These are phyloP conservation scores for Sisor rabdophorus DNA, from an alignment of 2,113 vertebrate species.

Conservation along the genomic window DNA sequence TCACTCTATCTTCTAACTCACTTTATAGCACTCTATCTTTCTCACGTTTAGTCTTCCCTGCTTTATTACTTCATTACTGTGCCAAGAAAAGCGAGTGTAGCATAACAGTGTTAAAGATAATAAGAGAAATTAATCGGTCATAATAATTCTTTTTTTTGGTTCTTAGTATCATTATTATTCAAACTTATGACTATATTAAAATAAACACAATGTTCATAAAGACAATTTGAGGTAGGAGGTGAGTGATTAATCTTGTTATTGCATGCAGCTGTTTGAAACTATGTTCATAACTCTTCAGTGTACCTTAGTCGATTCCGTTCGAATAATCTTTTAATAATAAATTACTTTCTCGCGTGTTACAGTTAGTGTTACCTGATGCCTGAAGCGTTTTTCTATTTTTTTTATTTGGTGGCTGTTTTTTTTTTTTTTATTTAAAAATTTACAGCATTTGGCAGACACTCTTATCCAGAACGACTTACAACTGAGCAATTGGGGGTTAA, in stretches of 20 bases:
- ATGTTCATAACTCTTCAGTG: not conserved
- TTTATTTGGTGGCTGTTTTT: not conserved
- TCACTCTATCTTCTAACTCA: not conserved
- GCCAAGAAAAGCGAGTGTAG: constrained; percentile 13
- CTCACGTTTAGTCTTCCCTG: not conserved
- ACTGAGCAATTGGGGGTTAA: too few species aligned
- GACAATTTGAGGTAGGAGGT: constrained; percentile 10
- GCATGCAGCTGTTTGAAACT: not conserved
- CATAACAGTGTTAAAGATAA: constrained; percentile 27
- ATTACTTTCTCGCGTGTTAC: not conserved
- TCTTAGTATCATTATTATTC: constrained; percentile 4
- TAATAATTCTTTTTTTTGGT: constrained; percentile 8
- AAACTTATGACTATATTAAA: not conserved
- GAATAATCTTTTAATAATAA: not conserved
- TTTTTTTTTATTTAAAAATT: too few species aligned
- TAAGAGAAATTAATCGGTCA: constrained; percentile 16
- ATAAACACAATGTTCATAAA: not conserved
- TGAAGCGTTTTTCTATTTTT: not conserved
- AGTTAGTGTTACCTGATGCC: not conserved
- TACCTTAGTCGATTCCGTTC: not conserved
- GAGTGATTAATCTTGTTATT: not conserved
- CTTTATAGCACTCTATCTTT: not conserved
- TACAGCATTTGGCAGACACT: too few species aligned
- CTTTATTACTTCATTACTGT: constrained; percentile 17
- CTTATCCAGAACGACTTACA: too few species aligned